These are phyloP conservation scores for Leptinotarsa peninsularis DNA, from an alignment of 2,888 invertebrate genomes.

Conservation along the genomic window DNA sequence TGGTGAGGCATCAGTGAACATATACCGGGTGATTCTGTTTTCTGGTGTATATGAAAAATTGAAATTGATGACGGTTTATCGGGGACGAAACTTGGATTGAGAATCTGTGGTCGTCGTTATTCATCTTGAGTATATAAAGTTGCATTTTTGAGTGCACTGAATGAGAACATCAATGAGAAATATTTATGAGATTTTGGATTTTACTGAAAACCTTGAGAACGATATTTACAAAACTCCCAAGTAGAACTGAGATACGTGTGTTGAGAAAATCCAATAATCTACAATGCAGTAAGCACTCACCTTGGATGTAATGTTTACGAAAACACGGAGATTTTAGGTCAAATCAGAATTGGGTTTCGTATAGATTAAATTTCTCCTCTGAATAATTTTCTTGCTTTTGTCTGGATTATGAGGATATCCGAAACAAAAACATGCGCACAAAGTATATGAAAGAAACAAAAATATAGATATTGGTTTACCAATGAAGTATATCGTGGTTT, in stretches of 20 bases:
- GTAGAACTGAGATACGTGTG: not conserved
- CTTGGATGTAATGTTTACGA: slow-evolving; percentile 29
- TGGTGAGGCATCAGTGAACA: too few species aligned
- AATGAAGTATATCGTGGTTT: too few species aligned
- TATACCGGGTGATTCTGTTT: too few species aligned
- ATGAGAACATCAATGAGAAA: not conserved
- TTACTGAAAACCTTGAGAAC: not conserved
- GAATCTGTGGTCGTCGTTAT: too few species aligned
- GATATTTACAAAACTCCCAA: not conserved
- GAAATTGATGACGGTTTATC: too few species aligned
- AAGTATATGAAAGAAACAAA: too few species aligned
- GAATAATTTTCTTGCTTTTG: slow-evolving; percentile 5
- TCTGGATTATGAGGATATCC: not conserved
- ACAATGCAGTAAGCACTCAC: slow-evolving; percentile 22
- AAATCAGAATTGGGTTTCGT: slow-evolving; percentile 14
- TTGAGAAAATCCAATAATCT: slow-evolving; percentile 21
- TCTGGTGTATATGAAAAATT: too few species aligned
- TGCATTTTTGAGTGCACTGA: too few species aligned
- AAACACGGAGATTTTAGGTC: slow-evolving; percentile 17
- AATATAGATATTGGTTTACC: too few species aligned
- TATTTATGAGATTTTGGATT: not conserved
- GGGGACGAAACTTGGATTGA: too few species aligned
- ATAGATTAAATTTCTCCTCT: not conserved
- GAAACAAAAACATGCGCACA: not conserved
- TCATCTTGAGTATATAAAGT: too few species aligned